Evolutionary conservation across 2,797 vertebrate genomes (phyloP).

Genomic region (Helostoma temminkii): DNA sequence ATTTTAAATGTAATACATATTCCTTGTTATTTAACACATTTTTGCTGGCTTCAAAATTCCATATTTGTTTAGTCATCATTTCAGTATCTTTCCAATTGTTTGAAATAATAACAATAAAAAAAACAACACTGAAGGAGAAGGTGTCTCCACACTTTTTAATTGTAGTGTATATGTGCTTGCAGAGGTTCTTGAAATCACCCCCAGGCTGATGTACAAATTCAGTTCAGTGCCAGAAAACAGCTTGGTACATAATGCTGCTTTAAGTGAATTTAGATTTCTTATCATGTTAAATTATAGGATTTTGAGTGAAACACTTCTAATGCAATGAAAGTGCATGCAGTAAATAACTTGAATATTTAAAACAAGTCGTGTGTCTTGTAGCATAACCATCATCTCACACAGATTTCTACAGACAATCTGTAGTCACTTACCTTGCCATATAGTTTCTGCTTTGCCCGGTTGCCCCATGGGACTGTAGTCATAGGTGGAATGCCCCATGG

Average conservation of each 20-base stretch:
- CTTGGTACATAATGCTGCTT: conserved; percentile 67
- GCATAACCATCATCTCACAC: conserved; percentile 14
- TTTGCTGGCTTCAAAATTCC: too few relatives aligned
- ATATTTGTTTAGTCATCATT: too few relatives aligned
- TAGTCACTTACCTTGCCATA: conserved; percentile 7
- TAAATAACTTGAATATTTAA: conserved; percentile 20
- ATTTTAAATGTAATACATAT: too few relatives aligned
- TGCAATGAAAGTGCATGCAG: conserved; percentile 5
- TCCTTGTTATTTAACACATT: too few relatives aligned
- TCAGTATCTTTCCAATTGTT: too few relatives aligned
- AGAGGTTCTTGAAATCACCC: conserved; percentile 22
- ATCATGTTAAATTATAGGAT: conserved; percentile 43
- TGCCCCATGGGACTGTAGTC: conserved; percentile 30
- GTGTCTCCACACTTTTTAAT: too few relatives aligned
- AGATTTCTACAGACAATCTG: neutral
- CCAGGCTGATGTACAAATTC: conserved; percentile 56
- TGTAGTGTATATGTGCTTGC: conserved; percentile 23
- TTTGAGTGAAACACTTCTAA: conserved; percentile 29
- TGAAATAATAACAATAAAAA: too few relatives aligned
- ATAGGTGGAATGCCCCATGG: conserved; percentile 20
- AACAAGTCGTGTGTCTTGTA: conserved; percentile 20
- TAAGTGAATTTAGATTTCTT: conserved; percentile 55
- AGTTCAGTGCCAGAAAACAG: conserved; percentile 61
- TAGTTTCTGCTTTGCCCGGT: conserved; percentile 15
- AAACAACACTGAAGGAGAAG: too few relatives aligned